Percentiles rank a stretch among this genome's conserved stretches.
These are phyloP conservation scores for Dasypogon diadema DNA, from an alignment of 2,888 invertebrate species.

Conservation along the genomic window DNA sequence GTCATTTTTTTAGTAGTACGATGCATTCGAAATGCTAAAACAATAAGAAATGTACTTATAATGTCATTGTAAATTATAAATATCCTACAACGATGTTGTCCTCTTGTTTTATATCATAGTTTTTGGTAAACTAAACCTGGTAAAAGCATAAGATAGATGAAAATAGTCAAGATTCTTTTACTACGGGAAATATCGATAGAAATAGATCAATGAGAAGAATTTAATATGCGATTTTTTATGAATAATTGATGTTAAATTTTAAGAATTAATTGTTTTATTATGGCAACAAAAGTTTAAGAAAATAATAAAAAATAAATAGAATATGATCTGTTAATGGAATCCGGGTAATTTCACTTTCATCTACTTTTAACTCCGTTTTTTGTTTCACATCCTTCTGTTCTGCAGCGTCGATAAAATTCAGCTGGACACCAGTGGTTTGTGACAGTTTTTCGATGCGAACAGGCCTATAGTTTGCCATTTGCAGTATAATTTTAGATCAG, in stretches of 20 bases:
- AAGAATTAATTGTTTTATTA: not conserved
- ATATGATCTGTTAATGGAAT: too few species aligned
- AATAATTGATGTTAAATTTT: conserved; percentile 13
- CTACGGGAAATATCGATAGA: not conserved
- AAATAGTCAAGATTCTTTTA: not conserved
- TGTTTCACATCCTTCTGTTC: too few species aligned
- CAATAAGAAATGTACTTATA: not conserved
- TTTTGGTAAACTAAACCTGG: not conserved
- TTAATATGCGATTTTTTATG: not conserved
- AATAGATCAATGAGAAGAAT: not conserved
- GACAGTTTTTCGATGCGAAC: too few species aligned
- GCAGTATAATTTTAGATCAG: too few species aligned
- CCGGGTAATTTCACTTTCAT: too few species aligned
- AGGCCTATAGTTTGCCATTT: too few species aligned
- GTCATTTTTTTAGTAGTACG: not conserved
- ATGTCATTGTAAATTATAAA: not conserved
- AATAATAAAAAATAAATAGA: too few species aligned
- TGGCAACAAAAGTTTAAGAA: too few species aligned
- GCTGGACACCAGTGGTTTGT: too few species aligned
- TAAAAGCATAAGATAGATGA: not conserved
- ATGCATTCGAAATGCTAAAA: not conserved
- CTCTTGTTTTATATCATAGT: not conserved
- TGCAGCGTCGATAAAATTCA: too few species aligned
- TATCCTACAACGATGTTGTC: not conserved
- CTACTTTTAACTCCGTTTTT: too few species aligned